Evolutionary conservation across 2,888 invertebrate species (phyloP).

Genomic region (Zonitis immaculata): DNA sequence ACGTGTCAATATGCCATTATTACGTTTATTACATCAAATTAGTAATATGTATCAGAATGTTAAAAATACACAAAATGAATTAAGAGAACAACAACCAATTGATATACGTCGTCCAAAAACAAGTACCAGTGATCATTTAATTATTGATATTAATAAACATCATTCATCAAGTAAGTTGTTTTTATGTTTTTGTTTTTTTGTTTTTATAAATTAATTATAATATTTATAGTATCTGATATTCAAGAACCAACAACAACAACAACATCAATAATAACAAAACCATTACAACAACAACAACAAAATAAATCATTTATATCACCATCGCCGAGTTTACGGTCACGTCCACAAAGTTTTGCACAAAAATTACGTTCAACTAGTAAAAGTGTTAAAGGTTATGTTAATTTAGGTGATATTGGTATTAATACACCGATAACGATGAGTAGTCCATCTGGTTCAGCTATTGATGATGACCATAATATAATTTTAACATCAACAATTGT

Average conservation of each 20-base stretch:
- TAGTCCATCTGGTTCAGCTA: constrained; percentile 59
- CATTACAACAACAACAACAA: constrained; percentile 11
- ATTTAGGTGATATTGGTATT: constrained; percentile 70
- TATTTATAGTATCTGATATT: constrained; percentile 58
- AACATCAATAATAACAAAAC: neutral
- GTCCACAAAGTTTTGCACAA: constrained; percentile 86
- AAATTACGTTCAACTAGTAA: constrained; percentile 80
- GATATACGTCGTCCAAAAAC: constrained; percentile 46
- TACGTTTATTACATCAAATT: constrained; percentile 90
- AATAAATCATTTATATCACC: constrained; percentile 51
- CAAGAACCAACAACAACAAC: constrained; percentile 52
- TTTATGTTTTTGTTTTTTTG: no score
- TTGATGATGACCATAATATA: no score
- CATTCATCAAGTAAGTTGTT: constrained; percentile 62
- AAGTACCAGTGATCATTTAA: constrained; percentile 46
- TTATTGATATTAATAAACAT: constrained; percentile 53
- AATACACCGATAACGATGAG: constrained; percentile 64
- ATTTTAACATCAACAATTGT: no score
- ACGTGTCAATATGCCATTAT: constrained; percentile 93
- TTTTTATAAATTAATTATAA: no score
- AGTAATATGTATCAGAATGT: constrained; percentile 97
- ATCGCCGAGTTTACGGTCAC: constrained; percentile 54
- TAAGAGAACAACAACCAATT: constrained; percentile 66
- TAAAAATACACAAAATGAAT: constrained; percentile 87
- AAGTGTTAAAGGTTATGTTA: constrained; percentile 81